Base-by-base conservation (phyloP, 2,797 vertebrate genomes). In the Delichon dasypus region DNA sequence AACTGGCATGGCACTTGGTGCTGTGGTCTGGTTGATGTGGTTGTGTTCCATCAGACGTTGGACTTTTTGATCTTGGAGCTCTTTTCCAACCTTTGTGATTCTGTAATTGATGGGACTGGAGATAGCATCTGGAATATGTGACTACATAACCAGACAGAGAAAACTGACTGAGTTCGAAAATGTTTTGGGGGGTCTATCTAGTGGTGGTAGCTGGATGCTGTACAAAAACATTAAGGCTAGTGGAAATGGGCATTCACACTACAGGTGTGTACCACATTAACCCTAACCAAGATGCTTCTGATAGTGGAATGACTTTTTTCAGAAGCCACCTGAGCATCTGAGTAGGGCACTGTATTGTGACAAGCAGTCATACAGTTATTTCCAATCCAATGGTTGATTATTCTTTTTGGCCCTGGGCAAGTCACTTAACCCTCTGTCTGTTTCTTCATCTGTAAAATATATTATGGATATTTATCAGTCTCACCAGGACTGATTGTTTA, bases 401-500 rank as follows among this genome's bases (percentile, higher is more conserved):
- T 91, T 96, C 76, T 85, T 67, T 86, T 83, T 95, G 73, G 77
- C 83, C 85, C 23, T 90, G 90, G 95, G 84, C 75, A 48, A 89
- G 51, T 94, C 76, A 93, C 76, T 93, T 90, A 61, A 94, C 86
- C 94, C 90, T 91, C 82, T 91, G 70, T 92, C 91, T 91, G 76
- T 70, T 95, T 97, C 79, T 81, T 95, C 89, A 55, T 89, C 60
- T 95, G 83, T 93, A 92, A 96, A 94, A 80, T 93, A 84, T 96
- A 92, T 93, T 95, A 95, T 91, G 94, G 94, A 95, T 96, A 95
- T 96, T 96, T 96, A 96, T 96, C 95, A 96, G 90, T 93, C 95
- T 95, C 95, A 94, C 96, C 93, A 96, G 95, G 93, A 96, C 95
- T 94, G 94, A 96, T 96, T 94, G 93, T 96, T 97, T 94, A 96